Conservation (phyloP, 2,113 vertebrate species). For the Melanotaenia duboulayi region DNA sequence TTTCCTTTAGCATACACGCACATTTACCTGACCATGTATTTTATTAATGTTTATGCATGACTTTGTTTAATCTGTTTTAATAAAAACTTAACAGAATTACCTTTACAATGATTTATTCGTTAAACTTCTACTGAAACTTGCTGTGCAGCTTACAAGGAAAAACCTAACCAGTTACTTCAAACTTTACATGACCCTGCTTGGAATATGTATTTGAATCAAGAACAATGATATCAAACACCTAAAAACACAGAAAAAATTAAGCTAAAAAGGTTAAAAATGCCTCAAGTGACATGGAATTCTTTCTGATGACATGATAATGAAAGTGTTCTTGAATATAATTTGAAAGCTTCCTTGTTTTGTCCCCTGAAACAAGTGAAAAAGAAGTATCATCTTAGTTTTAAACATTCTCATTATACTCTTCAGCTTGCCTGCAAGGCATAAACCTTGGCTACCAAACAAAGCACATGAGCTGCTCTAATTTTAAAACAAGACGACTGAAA, state of each 20-base stretch:
- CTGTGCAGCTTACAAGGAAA: not conserved
- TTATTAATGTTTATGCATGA: too few species aligned
- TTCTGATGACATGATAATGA: constrained; percentile 6
- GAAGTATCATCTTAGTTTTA: constrained; percentile 31
- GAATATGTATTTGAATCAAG: not conserved
- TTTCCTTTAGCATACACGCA: not conserved
- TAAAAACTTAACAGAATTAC: too few species aligned
- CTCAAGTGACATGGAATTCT: not conserved
- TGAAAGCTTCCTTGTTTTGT: constrained; percentile 20
- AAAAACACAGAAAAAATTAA: not conserved
- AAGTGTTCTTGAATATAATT: constrained; percentile 3
- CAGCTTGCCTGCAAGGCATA: constrained; percentile 10
- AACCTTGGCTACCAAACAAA: constrained; percentile 28
- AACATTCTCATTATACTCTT: constrained; percentile 28
- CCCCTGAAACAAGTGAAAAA: constrained; percentile 15
- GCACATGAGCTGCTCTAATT: constrained; percentile 6
- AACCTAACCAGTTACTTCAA: not conserved
- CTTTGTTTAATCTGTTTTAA: too few species aligned
- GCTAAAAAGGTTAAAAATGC: constrained; percentile 7
- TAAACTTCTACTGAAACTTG: not conserved
- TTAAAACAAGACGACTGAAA: constrained; percentile 38
- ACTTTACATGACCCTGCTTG: not conserved
- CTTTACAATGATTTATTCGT: not conserved
- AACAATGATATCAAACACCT: not conserved
- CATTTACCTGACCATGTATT: not conserved